Base-by-base conservation (phyloP, 2,797 vertebrate genomes). In the Tamandua tetradactyla region DNA sequence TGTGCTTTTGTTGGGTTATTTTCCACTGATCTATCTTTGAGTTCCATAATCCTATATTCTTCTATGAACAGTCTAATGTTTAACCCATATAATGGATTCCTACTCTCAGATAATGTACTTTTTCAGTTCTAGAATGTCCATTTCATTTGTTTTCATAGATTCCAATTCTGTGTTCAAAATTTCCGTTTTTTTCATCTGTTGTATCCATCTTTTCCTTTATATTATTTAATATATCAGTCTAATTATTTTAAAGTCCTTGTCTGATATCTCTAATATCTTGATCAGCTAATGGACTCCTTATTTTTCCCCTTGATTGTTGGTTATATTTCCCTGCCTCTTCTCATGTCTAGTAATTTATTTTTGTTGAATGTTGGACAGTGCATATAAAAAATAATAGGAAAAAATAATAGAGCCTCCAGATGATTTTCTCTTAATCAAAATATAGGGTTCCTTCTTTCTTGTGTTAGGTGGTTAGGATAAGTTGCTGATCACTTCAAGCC, bases 301-400 rank as follows among this genome's bases (percentile, higher is more conserved):
- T 91, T 79, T 93, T 83, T 75, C 32, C 59, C 74, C 52, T 87
- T 80, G 35, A 80, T 88, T 69, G 75, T 96, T 84, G 52, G 35
- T 69, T 93, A 52, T 75, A 49, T 85, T 93, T 96, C 82, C 52
- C 44, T 75, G 61, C 52, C 27, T 69, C 22, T 78, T 91, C 27
- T 88, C 66, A 91, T 27, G 30, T 72, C 57, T 93, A 68, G 68
- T 83, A 68, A 68, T 79, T 91, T 87, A 79, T 84, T 83, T 89
- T 81, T 89, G 66, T 75, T 64, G 82, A 81, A 76, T 71, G 27
- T 61, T 66, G 7, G 68, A 55, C 30, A 69, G 14, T 91, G 18
- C 88, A 18, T 82, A 62, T 47, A 85, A 71, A 89, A 66, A 62
- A 64, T 49, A 91, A 62, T 40, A 78, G 37, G 88, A 85, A 71